A percentile compares a stretch with the other conserved stretches of the same genome.
phyloP scores from a whole-genome alignment of 1,140 invertebrate species.

The Thalassaphorura encarpata region DNA sequence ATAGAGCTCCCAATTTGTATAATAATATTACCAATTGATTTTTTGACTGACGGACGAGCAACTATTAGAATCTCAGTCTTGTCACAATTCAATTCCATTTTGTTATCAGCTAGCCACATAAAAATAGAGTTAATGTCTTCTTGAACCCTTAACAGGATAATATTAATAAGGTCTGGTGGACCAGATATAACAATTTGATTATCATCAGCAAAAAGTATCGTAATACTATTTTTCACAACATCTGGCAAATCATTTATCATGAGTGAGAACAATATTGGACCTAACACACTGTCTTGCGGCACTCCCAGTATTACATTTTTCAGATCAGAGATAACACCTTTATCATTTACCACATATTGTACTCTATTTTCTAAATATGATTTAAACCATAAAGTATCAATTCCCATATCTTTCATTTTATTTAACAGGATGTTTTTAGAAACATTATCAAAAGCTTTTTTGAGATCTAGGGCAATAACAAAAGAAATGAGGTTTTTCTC shows the following conservation, averaged over 20 bases:
- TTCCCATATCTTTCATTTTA: slow-evolving; percentile 31
- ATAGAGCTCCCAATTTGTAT: not conserved
- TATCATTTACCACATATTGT: not conserved
- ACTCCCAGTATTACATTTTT: not conserved
- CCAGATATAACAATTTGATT: not conserved
- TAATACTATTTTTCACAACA: not conserved
- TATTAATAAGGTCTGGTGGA: not conserved
- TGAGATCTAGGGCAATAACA: slow-evolving; percentile 37
- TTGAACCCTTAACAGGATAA: not conserved
- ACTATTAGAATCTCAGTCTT: not conserved
- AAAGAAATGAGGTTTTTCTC: slow-evolving; percentile 34
- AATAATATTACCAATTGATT: not conserved
- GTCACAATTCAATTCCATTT: not conserved
- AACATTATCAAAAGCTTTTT: slow-evolving; percentile 39
- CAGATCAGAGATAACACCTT: not conserved
- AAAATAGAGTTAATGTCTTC: not conserved
- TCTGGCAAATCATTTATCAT: slow-evolving; percentile 18
- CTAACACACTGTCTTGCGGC: slow-evolving; percentile 15
- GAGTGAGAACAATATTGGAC: slow-evolving; percentile 18
- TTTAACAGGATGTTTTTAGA: slow-evolving; percentile 36
- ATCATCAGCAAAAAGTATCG: slow-evolving; percentile 19
- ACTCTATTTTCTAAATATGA: not conserved
- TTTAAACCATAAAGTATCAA: not conserved
- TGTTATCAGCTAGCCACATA: not conserved
- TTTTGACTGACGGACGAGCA: not conserved